Conservation (phyloP, 2,113 vertebrate species). For the Phylloscopus whistleri region DNA sequence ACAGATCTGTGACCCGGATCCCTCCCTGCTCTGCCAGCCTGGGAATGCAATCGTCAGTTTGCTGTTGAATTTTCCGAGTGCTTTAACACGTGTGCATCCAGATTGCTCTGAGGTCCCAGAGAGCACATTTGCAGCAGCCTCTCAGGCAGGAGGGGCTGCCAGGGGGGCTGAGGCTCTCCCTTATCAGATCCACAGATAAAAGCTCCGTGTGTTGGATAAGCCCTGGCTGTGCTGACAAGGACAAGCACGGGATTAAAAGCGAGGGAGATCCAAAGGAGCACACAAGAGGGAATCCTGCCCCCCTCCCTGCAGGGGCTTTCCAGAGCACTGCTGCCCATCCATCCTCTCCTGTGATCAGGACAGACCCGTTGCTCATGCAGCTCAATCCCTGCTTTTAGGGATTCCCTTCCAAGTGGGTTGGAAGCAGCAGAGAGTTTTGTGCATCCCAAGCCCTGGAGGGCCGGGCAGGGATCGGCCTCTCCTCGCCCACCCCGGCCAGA, state of each 20-base stretch:
- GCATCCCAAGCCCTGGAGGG: not conserved
- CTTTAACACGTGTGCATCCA: not conserved
- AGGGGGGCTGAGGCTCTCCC: not conserved
- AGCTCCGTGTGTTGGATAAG: not conserved
- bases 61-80: not conserved
- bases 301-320: accelerated
- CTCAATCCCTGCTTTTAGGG: not conserved
- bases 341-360: not conserved
- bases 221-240: not conserved
- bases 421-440: not conserved
- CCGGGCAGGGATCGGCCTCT: not conserved
- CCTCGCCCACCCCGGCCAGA: not conserved
- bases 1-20: not conserved
- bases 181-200: not conserved
- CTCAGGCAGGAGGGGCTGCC: not conserved
- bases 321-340: accelerated
- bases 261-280: not conserved
- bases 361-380: not conserved
- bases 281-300: accelerated
- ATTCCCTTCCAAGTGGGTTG: accelerated
- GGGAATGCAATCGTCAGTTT: accelerated
- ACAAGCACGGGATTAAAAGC: not conserved
- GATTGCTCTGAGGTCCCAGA: not conserved
- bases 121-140: not conserved
- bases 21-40: not conserved